A percentile compares a stretch with the other conserved stretches of the same genome.
These are phyloP conservation scores for Akabosia matsudoensis DNA, from an alignment of 1,140 invertebrate species.

Conservation along the genomic window DNA sequence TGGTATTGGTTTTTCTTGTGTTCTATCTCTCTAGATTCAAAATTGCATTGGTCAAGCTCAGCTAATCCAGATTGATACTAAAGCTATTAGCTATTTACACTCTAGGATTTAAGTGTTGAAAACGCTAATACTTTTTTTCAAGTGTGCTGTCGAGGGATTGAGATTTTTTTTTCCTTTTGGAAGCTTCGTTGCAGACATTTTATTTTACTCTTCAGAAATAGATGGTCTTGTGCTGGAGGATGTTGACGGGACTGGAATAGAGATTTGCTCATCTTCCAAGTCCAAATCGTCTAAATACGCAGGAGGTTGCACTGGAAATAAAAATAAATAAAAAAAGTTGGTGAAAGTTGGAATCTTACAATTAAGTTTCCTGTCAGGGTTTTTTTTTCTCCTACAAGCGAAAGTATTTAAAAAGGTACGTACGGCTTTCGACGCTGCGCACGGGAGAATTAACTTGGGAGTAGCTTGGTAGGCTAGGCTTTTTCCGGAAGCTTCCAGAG, in stretches of 20 bases:
- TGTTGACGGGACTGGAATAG: not conserved
- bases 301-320: not conserved
- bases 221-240: not conserved
- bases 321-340: too few species aligned
- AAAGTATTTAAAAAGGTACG: not conserved
- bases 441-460: slow-evolving; percentile 9
- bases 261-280: not conserved
- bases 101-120: too few species aligned
- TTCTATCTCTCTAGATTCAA: too few species aligned
- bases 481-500: not conserved
- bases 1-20: too few species aligned
- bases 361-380: not conserved
- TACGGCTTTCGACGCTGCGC: not conserved
- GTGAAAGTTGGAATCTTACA: too few species aligned
- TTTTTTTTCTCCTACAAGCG: not conserved
- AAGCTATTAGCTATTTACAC: too few species aligned
- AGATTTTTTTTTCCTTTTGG: too few species aligned
- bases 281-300: not conserved
- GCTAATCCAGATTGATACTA: too few species aligned
- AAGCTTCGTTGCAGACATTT: too few species aligned
- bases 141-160: too few species aligned
- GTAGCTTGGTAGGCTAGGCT: not conserved
- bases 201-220: not conserved
- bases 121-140: too few species aligned
- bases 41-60: too few species aligned